phyloP scores from a whole-genome alignment of 2,797 vertebrate species.

The Poeciliopsis paucimaculata region DNA sequence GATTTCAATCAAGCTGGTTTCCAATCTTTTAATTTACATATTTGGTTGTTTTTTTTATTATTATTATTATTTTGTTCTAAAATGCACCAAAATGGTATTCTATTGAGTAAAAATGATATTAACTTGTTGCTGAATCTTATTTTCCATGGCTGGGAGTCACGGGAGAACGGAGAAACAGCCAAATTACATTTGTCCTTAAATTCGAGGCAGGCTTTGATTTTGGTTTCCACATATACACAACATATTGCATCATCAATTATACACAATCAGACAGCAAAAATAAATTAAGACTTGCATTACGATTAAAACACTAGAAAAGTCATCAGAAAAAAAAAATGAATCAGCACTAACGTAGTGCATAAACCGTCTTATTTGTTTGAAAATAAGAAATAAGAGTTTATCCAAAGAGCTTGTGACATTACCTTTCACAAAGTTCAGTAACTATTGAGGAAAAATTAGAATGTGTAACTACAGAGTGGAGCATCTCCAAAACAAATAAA shows the following conservation, averaged over 20 bases:
- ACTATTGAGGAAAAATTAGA: slow-evolving; percentile 59
- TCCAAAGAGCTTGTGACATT: slow-evolving; percentile 57
- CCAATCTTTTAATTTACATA: slow-evolving; percentile 15
- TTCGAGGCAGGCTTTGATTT: slow-evolving; percentile 70
- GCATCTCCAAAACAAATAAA: slow-evolving; percentile 10
- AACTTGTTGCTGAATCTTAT: slow-evolving; percentile 11
- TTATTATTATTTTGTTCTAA: not conserved
- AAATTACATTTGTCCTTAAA: slow-evolving; percentile 45
- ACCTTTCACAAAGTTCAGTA: slow-evolving; percentile 59
- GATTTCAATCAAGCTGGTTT: slow-evolving; percentile 54
- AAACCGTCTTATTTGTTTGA: slow-evolving; percentile 79
- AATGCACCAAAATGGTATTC: slow-evolving; percentile 11
- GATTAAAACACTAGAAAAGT: slow-evolving; percentile 91
- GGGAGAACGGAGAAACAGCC: slow-evolving; percentile 34
- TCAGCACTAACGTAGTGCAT: slow-evolving; percentile 99
- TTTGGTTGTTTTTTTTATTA: not conserved
- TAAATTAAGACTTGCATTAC: slow-evolving; percentile 71
- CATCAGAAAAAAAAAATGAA: slow-evolving; percentile 79
- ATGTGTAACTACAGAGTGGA: slow-evolving; percentile 27
- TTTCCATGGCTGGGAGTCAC: slow-evolving; percentile 7
- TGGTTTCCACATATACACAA: slow-evolving; percentile 74
- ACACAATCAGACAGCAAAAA: slow-evolving; percentile 77
- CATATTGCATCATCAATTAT: slow-evolving; percentile 75
- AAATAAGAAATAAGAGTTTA: slow-evolving; percentile 78
- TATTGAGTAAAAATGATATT: not conserved